Conservation (phyloP, 2,113 vertebrate genomes). For the Setophaga kirtlandii region DNA sequence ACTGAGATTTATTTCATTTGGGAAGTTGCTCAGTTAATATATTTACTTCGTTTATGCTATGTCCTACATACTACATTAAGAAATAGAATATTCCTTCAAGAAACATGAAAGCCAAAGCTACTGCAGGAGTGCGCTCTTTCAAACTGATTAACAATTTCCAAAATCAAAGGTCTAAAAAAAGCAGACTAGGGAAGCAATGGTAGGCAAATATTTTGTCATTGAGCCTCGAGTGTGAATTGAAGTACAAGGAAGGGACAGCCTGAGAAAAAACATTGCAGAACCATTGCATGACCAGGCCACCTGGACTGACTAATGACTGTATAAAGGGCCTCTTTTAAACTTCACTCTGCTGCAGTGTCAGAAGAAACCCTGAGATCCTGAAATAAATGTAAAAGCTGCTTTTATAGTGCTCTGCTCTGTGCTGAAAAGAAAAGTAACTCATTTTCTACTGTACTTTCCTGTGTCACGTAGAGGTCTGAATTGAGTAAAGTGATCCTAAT, state of each 20-base stretch:
- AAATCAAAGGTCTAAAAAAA: slow-evolving; percentile 25
- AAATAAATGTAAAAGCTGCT: slow-evolving; percentile 56
- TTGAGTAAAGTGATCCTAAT: slow-evolving; percentile 53
- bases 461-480: not conserved
- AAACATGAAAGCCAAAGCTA: slow-evolving; percentile 29
- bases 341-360: slow-evolving; percentile 31
- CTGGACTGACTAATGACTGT: slow-evolving; percentile 35
- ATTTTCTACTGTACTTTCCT: slow-evolving; percentile 33
- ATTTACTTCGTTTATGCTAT: not conserved
- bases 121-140: not conserved
- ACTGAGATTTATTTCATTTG: not conserved
- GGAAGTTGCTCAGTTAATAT: not conserved
- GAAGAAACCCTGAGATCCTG: slow-evolving; percentile 40
- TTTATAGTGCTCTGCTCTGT: slow-evolving; percentile 39
- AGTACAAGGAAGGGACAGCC: slow-evolving; percentile 40
- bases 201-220: not conserved
- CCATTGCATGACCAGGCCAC: slow-evolving; percentile 8
- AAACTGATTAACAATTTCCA: slow-evolving; percentile 1
- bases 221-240: slow-evolving; percentile 16
- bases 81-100: not conserved
- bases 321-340: slow-evolving; percentile 38
- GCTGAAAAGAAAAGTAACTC: slow-evolving; percentile 35
- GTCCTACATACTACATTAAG: not conserved
- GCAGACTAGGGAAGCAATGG: not conserved
- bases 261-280: slow-evolving; percentile 6